Conservation (phyloP, 2,797 vertebrate species). For the Heteromormyrus szaboi region DNA sequence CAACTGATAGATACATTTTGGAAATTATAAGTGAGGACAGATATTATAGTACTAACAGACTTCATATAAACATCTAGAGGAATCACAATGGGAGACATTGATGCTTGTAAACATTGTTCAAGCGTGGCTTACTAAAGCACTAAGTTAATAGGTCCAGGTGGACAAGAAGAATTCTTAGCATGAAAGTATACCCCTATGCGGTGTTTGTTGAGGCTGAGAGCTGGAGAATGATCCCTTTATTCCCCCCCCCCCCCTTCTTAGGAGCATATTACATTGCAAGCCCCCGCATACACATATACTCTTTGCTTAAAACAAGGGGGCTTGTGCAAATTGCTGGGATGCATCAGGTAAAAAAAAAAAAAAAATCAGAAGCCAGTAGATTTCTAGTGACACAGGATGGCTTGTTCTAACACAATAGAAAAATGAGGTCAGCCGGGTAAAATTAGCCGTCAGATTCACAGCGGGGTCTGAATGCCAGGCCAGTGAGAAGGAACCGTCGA, state of each 20-base stretch:
- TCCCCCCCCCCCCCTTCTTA: slow-evolving; percentile 45
- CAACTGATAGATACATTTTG: not conserved
- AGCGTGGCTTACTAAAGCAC: slow-evolving; percentile 58
- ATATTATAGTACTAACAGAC: not conserved
- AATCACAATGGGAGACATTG: not conserved
- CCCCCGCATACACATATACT: slow-evolving; percentile 55
- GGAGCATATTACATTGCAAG: slow-evolving; percentile 60
- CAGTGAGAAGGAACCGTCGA: slow-evolving; percentile 33
- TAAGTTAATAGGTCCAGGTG: slow-evolving; percentile 68
- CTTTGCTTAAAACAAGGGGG: slow-evolving; percentile 38
- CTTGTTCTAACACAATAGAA: slow-evolving; percentile 52
- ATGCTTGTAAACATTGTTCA: slow-evolving; percentile 34
- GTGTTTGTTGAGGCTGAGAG: slow-evolving; percentile 54
- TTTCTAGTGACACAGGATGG: slow-evolving; percentile 52
- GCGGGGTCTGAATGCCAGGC: slow-evolving; percentile 39
- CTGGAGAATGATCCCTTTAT: slow-evolving; percentile 65
- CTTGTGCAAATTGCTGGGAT: slow-evolving; percentile 33
- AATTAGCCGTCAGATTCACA: slow-evolving; percentile 43
- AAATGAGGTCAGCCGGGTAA: slow-evolving; percentile 44
- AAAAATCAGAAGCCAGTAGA: slow-evolving; percentile 31
- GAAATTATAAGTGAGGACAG: not conserved
- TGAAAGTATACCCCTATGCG: slow-evolving; percentile 53
- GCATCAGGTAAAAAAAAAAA: slow-evolving; percentile 41
- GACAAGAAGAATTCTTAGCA: slow-evolving; percentile 64
- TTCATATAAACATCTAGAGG: not conserved